Base-by-base conservation (phyloP, 2,888 invertebrate species). In the Drosophila meridiana region DNA sequence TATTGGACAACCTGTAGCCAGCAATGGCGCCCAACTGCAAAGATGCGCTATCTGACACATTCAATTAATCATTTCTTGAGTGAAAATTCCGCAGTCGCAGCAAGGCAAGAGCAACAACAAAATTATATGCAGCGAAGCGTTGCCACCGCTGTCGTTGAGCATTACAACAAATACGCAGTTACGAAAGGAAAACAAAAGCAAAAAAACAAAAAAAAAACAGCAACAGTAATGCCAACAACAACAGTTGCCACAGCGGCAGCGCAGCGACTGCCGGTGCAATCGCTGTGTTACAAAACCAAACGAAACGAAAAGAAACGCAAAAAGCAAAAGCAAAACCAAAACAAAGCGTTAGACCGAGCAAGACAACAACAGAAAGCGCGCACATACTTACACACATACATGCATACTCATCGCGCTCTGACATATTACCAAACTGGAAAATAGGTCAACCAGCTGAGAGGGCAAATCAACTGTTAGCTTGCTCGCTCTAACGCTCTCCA, bases 101-200 rank as follows among this genome's bases (percentile, higher is more conserved):
- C 71, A 65, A 38, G 11, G 47, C 2, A 11, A 43, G 4, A 57
- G 32, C 57, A 65, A 32, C 40, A 55, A 43, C 62, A 74, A 55
- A 69, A 59, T 63, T 50, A 5, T 76, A 72, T 53, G 67, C 85
- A 87, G 62, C 89, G 65, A 82, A 83, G 89, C 89, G 89, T 88
- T 81, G 69, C 84, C 76, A 86, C 65, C 47, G 64, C 62, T 63
- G 36, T 72, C 55, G 58, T 11, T 71, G 67, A 45, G 69, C 67
- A 78, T 77, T 80, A 89, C 88, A 89, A 84, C 82, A 84, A 89
- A 89, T 85, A 87, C 89, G 84, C 87, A 89, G 76, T 87, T 87
- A 86, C 74, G 72, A 80, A 86, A 78, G 74, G 61, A 69, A 67
- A 34, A 26, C 58, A 34, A 42, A 20, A 32, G 20, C 20, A 61